phyloP scores from a whole-genome alignment of 1,140 invertebrate species.

The Delia radicum region DNA sequence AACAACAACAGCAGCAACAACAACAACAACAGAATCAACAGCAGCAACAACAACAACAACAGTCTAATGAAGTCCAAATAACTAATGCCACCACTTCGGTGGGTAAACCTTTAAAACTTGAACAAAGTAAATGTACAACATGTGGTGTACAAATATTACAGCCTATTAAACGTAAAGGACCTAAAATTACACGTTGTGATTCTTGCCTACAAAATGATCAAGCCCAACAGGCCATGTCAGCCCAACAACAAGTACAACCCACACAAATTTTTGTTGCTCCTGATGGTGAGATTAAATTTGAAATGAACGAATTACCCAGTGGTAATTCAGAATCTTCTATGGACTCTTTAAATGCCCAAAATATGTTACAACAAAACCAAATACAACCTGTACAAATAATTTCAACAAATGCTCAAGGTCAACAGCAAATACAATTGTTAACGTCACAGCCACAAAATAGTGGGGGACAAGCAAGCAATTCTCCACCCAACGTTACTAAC shows the following conservation, averaged over 20 bases:
- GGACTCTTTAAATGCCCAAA: constrained; percentile 56
- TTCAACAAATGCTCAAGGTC: constrained; percentile 47
- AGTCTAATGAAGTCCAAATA: constrained; percentile 34
- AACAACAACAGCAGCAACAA: constrained; percentile 33
- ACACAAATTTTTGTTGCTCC: constrained; percentile 66
- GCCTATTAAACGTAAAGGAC: constrained; percentile 61
- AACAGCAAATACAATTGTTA: constrained; percentile 46
- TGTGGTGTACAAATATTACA: constrained; percentile 60
- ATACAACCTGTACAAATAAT: constrained; percentile 50
- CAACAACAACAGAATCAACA: constrained; percentile 25
- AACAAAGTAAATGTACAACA: constrained; percentile 57
- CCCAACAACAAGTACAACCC: constrained; percentile 30
- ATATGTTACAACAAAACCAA: constrained; percentile 52
- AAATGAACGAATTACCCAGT: constrained; percentile 59
- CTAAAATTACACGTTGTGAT: constrained; percentile 63
- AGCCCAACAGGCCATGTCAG: constrained; percentile 38
- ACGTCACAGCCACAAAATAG: constrained; percentile 30
- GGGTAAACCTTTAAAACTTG: constrained; percentile 49
- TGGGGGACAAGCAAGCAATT: not conserved
- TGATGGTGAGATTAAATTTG: constrained; percentile 61
- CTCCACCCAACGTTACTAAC: no score
- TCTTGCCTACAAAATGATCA: constrained; percentile 62
- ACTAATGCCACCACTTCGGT: constrained; percentile 34
- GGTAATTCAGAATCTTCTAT: constrained; percentile 50
- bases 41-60: not conserved